phyloP scores from a whole-genome alignment of 2,113 vertebrate genomes.

The Pterocles orientalis region DNA sequence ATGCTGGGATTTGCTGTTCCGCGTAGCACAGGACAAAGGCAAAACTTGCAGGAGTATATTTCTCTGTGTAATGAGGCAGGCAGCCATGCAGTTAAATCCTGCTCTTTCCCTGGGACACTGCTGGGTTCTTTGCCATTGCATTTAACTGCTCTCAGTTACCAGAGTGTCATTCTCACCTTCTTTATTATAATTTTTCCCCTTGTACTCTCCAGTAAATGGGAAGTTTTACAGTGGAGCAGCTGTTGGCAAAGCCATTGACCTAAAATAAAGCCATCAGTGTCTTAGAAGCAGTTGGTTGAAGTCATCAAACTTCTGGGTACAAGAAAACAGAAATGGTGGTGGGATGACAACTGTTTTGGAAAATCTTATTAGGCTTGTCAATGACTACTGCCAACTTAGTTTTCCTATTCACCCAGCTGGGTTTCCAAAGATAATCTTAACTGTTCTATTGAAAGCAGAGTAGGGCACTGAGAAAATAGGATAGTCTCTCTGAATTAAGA shows the following conservation, averaged over 20 bases:
- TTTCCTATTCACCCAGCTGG: not conserved
- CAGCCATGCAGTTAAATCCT: not conserved
- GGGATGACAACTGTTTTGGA: not conserved
- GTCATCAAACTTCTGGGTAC: not conserved
- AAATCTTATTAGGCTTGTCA: not conserved
- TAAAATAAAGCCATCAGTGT: not conserved
- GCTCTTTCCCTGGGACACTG: constrained; percentile 44
- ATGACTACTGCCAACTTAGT: not conserved
- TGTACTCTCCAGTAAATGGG: not conserved
- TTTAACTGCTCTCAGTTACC: not conserved
- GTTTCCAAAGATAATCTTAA: not conserved
- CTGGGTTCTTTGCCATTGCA: not conserved
- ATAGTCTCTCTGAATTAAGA: not conserved
- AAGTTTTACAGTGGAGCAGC: not conserved
- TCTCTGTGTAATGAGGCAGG: constrained; percentile 47
- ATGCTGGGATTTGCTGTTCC: not conserved
- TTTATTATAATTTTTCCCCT: not conserved
- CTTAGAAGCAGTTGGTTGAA: not conserved
- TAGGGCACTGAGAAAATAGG: not conserved
- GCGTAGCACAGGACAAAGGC: not conserved
- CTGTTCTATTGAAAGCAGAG: not conserved
- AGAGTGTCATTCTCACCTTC: not conserved
- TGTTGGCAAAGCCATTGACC: not conserved
- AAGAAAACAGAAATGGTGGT: not conserved
- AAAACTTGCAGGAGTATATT: not conserved